Evolutionary conservation across 1,140 invertebrate species (phyloP), one percentile per base, ranked within the genome.

Genomic region (Drosophila yakuba): DNA sequence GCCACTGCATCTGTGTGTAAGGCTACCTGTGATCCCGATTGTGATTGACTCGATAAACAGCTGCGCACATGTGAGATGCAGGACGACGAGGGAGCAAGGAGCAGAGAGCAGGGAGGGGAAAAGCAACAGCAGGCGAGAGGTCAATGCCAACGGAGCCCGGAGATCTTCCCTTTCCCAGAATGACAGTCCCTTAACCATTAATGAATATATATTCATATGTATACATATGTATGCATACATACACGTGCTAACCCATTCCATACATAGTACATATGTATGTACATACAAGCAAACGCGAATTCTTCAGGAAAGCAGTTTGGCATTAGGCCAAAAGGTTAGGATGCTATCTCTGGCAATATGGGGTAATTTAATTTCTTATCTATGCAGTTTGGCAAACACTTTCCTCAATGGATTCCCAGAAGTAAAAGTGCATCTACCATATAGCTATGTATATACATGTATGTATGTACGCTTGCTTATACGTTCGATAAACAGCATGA

Each of bases 11-110:
- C 10, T 60, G 15, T 78, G 56, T 52, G 38, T 52, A 32, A 66
- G 47, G 47, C 50, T 84, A 84, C 81, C 81, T 84, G 81, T 85
- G 62, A 74, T 62, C 61, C 50, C 32, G 50, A 62, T 64, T 58
- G 67, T 57, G 64, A 71, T 71, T 71, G 64, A 71, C 64, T 71
- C 57, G 66, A 43, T 23, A 58, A 63, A 77, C 77, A 84, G 81
- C 81, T 84, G 81, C 81, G 81, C 81, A 84, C 72, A 80, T 84
- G 80, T 64, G 74, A 74, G 39, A 55, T 41, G 36, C 15, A 39
- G 11, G 44, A 17, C 25, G 25, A n/a, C 14, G 23, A 25, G 11
- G 35, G 7, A 32, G n/a, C 14, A 55, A 17, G 25, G 23, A 20
- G 20, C 20, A 25, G 11, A 23, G 7, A 32, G n/a, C 14, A 55